Evolutionary conservation across 2,888 invertebrate species (phyloP), one percentile per base, ranked within the genome.

Genomic region (Andrena hattorfiana): DNA sequence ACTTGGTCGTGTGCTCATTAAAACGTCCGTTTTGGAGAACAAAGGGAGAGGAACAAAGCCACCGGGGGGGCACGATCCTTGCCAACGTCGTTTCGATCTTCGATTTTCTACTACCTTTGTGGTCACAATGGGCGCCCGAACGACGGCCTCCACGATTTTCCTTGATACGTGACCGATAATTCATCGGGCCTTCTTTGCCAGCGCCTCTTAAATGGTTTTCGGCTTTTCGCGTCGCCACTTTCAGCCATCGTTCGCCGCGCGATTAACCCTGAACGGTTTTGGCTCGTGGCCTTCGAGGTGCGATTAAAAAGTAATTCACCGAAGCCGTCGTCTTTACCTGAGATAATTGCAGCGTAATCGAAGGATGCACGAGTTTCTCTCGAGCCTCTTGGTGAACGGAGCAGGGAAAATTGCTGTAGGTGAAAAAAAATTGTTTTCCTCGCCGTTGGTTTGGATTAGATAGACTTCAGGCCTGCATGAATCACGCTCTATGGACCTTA

Each of bases 21-120:
- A 89, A 89, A 89, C 81, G 67, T 85, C 56, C 75, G 90, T 87
- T 89, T 89, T 90, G 78, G 66, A 67, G 6, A 32, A 73, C 28
- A 70, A 56, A 49, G 72, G 4, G 49, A 71, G 30, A 70, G 42
- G 77, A 83, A 90, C 89, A 90, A 89, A 87, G 85, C 78, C 54
- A 32, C 23, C 30, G 67, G n/a, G 63, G 13, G 48, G 8, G 3
- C 20, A 23, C 79, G 77, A 81, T 79, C 80, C 81, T 84, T 85
- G 78, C 64, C 63, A 8, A 54, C 63, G 51, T 30, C 35, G 35
- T 62, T 23, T 8, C 48, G 48, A 77, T 82, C 76, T 73, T 82
- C 70, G 64, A 72, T 66, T 74, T 78, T 77, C 70, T 59, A 64
- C 71, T 64, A 42, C 70, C 81, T 68, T 84, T 80, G 75, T 83